Evolutionary conservation across 2,888 invertebrate genomes (phyloP).

Genomic region (Drosophila greeni): DNA sequence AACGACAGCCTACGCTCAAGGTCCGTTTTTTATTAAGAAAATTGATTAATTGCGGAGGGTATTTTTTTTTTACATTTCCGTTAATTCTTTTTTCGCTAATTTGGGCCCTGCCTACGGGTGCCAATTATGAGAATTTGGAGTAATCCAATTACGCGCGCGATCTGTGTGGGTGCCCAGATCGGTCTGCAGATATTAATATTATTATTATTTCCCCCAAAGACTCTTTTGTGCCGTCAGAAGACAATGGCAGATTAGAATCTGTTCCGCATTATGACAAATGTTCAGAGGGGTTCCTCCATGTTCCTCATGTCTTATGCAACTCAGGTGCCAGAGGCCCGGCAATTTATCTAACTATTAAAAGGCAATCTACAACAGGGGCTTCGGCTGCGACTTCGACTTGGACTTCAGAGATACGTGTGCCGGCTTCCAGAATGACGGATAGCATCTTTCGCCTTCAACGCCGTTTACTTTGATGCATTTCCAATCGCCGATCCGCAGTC

Average conservation of each 20-base stretch:
- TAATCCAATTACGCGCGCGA: conserved; percentile 52
- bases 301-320: conserved; percentile 47
- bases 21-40: conserved; percentile 55
- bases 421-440: conserved; percentile 51
- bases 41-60: conserved; percentile 62
- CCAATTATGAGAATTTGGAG: conserved; percentile 46
- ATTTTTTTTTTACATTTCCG: conserved; percentile 44
- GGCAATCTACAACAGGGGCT: conserved; percentile 56
- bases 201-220: conserved; percentile 17
- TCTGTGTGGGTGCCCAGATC: conserved; percentile 25
- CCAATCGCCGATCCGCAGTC: conserved; percentile 37
- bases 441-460: conserved; percentile 56
- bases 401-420: conserved; percentile 48
- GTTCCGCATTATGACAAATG: conserved; percentile 71
- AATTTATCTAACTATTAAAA: conserved; percentile 62
- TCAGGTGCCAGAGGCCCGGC: conserved; percentile 58
- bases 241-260: conserved; percentile 22
- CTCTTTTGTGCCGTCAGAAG: background rate
- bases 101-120: conserved; percentile 37
- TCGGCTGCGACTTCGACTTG: conserved; percentile 2
- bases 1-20: conserved; percentile 52
- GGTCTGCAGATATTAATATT: conserved; percentile 14
- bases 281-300: conserved; percentile 28
- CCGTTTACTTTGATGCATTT: conserved; percentile 50
- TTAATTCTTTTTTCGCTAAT: conserved; percentile 60